Base-by-base conservation (phyloP, 2,797 vertebrate species). In the Bradypodion pumilum region DNA sequence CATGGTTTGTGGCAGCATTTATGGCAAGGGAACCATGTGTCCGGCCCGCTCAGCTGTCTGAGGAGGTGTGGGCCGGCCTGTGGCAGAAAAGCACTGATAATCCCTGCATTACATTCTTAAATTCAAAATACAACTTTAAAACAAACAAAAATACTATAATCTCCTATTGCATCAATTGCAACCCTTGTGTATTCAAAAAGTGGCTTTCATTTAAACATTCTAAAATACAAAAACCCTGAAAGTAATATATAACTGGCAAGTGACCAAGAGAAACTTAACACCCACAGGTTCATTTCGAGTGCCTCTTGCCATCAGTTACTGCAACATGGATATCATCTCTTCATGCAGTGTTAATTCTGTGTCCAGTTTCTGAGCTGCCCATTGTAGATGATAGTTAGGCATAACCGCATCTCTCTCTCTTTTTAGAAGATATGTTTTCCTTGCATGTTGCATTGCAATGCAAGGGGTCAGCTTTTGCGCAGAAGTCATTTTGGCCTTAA, bases 321-420 rank as follows among this genome's bases (percentile, higher is more conserved):
- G 68, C 69, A 85, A 85, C 16, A 80, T 0, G 59, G 0, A 7
- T 19, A 52, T 72, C 59, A 86, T 10, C 40, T 89, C 78, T 90
- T 91, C 63, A 80, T 49, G 16, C 19, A 70, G 79, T 35, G 76
- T 42, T 87, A 78, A 59, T 86, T 88, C 90, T 73, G 25, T 1
- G 32, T 2, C 69, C n/a, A 89, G 82, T 59, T 92, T 80, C 76
- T 78, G 42, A 75, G 80, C 74, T 87, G 88, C 81, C 59, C 35
- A n/a, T 78, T 9, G 4, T 21, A 44, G 56, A 81, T 83, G 87
- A 78, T 44, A 84, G 88, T 76, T 74, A 82, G 77, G 80, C 37
- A n/a, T 49, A 56, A 66, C 40, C 59, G 70, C 10, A 80, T 85
- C 74, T 89, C 85, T 82, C 81, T 2, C 32, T 76, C 73, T 79